These are phyloP conservation scores for Steinernema feltiae DNA, from an alignment of 1,140 invertebrate species.

Conservation along the genomic window DNA sequence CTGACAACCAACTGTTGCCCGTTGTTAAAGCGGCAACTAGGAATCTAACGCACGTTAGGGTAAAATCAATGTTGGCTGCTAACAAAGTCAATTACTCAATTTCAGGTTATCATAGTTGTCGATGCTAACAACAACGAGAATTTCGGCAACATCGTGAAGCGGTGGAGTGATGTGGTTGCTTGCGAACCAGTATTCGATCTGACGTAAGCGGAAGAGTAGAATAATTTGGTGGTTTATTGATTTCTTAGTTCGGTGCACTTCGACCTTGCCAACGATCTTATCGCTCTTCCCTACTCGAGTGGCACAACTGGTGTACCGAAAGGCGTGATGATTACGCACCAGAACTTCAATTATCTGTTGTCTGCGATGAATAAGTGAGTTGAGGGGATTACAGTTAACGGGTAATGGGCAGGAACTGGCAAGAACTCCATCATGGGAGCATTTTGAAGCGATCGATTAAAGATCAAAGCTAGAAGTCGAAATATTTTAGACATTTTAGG, in stretches of 20 bases:
- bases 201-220: neutral
- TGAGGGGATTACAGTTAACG: neutral
- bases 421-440: too few species aligned
- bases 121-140: slow-evolving; percentile 11
- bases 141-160: neutral
- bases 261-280: slow-evolving; percentile 35
- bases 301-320: slow-evolving; percentile 62
- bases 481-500: too few species aligned
- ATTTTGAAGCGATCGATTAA: too few species aligned
- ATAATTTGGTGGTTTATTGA: neutral
- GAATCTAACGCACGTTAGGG: slow-evolving; percentile 24
- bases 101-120: slow-evolving; percentile 26
- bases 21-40: slow-evolving; percentile 28
- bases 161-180: neutral
- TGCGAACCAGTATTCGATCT: slow-evolving; percentile 1
- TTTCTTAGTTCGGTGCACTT: slow-evolving; percentile 22
- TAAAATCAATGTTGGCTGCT: slow-evolving; percentile 11
- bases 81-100: neutral
- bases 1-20: slow-evolving; percentile 23
- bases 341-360: slow-evolving; percentile 61
- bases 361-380: slow-evolving; percentile 60
- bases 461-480: too few species aligned
- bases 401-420: neutral
- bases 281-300: slow-evolving; percentile 38
- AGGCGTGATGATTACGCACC: slow-evolving; percentile 61